Conservation (phyloP, 1,140 invertebrate species). For the Limonius californicus region DNA sequence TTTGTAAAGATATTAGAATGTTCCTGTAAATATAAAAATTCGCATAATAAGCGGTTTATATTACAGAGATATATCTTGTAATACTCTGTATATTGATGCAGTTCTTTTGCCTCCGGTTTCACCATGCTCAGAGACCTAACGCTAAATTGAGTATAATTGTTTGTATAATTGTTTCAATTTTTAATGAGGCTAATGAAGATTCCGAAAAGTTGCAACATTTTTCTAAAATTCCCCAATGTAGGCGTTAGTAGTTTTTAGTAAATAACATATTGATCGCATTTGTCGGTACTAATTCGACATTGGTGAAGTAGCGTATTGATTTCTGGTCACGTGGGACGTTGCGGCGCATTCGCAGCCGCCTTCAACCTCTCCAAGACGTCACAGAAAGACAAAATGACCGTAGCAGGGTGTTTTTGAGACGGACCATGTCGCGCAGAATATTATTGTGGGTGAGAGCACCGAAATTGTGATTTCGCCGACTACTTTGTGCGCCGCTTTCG, state of each 20-base stretch:
- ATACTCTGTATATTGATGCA: too few species aligned
- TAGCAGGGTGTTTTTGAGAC: constrained; percentile 4
- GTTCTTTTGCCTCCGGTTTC: too few species aligned
- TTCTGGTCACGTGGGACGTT: not conserved
- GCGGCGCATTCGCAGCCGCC: not conserved
- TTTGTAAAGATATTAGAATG: too few species aligned
- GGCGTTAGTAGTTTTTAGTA: not conserved
- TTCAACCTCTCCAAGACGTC: not conserved
- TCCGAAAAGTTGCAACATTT: too few species aligned
- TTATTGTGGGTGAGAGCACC: not conserved
- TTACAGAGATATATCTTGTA: too few species aligned
- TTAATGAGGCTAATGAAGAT: too few species aligned
- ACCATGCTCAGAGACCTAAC: too few species aligned
- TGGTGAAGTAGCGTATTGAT: constrained; percentile 10
- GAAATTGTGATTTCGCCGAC: not conserved
- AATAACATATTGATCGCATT: constrained; percentile 10
- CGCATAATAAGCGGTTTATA: too few species aligned
- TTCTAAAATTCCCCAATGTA: too few species aligned
- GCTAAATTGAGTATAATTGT: too few species aligned
- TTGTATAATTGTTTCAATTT: too few species aligned
- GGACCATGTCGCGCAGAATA: not conserved
- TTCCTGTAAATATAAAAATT: too few species aligned
- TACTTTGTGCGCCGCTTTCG: not conserved
- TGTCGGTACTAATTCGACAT: not conserved
- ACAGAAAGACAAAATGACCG: not conserved